phyloP scores from a whole-genome alignment of 2,888 invertebrate genomes.

The Diplolepis rosae region DNA sequence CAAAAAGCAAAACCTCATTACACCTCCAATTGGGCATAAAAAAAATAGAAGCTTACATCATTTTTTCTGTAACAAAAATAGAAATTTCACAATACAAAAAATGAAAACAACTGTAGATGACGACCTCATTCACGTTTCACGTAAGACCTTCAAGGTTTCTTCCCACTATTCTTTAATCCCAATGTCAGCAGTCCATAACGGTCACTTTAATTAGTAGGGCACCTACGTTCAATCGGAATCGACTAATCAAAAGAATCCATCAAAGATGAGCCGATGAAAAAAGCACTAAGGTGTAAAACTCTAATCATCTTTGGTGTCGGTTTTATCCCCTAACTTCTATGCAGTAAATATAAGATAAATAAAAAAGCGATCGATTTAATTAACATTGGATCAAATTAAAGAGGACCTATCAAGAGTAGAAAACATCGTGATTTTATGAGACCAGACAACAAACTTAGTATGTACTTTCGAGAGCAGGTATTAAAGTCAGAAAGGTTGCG shows the following conservation, averaged over 20 bases:
- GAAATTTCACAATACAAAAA: not conserved
- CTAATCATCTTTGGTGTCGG: not conserved
- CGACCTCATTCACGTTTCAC: not conserved
- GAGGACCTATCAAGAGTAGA: constrained; percentile 19
- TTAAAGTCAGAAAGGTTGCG: constrained; percentile 23
- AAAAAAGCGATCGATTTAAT: not conserved
- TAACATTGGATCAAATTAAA: constrained; percentile 30
- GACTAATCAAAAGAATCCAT: constrained; percentile 1
- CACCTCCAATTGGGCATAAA: not conserved
- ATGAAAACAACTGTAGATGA: not conserved
- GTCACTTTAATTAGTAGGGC: not conserved
- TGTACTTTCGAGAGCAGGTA: constrained; percentile 1
- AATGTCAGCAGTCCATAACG: too few species aligned
- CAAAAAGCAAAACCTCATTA: too few species aligned
- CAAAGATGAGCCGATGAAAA: constrained; percentile 13
- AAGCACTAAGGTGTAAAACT: not conserved
- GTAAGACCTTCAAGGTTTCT: not conserved
- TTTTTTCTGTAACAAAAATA: not conserved
- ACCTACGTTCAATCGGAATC: not conserved
- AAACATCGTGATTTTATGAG: constrained; percentile 14
- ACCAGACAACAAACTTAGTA: constrained; percentile 3
- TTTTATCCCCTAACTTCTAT: not conserved
- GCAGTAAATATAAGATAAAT: not conserved
- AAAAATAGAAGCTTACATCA: not conserved
- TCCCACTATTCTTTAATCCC: not conserved